Evolutionary conservation across 1,140 invertebrate species (phyloP), one percentile per base, ranked within the genome.

Genomic region (Drusus annulatus): DNA sequence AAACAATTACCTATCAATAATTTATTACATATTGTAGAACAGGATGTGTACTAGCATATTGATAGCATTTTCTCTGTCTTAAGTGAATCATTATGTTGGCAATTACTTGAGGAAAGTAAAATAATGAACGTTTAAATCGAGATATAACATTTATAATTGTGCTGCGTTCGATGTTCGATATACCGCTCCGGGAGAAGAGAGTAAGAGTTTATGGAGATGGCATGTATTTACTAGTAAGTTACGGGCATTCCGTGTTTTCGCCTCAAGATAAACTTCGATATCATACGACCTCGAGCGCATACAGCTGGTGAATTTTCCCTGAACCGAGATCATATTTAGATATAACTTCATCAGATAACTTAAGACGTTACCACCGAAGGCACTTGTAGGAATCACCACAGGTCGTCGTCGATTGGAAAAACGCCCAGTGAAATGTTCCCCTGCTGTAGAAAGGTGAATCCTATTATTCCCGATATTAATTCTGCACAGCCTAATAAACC

Each of bases 241-340:
- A 71, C 68, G 68, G 23, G 68, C 68, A 71, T 51, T 52, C 45
- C 17, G 17, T 54, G 68, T 71, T 71, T 69, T 52, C n/a, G 7
- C 68, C 25, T 51, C 19, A 16, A 71, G 68, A 71, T 71, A 71
- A 71, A 71, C 68, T 71, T 52, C 15, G 50, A 23, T 23, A 71
- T 52, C 13, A 71, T 52, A 52, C 25, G 23, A 71, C 68, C 68
- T 58, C 52, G 17, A 31, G 71, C 71, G 25, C 52, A 58, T 75
- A 21, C 52, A 75, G 31, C 54, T 58, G 71, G 71, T 36, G 71
- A 36, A 75, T 75, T 75, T 75, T 75, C 71, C 71, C 36, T 75
- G 68, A 71, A 75, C 71, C 19, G 25, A 75, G 71, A 75, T 75
- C 25, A 75, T 75, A 75, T 75, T 75, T 75, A 75, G 71, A 75